Base-by-base conservation (phyloP, 1,140 invertebrate genomes). In the Latrodectus geometricus region DNA sequence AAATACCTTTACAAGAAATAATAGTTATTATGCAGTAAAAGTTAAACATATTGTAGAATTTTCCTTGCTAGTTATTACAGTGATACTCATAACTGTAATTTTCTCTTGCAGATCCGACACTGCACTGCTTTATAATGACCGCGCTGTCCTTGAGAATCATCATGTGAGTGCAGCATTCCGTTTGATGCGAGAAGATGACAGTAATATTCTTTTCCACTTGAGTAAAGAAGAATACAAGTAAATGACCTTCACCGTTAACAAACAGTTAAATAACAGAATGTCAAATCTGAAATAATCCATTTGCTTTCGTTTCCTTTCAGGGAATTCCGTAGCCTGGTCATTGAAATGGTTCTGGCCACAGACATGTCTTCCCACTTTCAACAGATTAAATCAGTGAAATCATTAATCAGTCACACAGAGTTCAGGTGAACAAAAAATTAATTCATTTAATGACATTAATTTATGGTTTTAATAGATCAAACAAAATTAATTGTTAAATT, bases 331-430 rank as follows among this genome's bases (percentile, higher is more conserved):
- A 94, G 95, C 8, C 93, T 98, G 17, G 96, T 99, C 15, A 98
- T 99, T 89, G 98, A 99, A 90, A 99, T 99, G 96, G 97, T 99
- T 49, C 93, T 99, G 87, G 97, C 97, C 12, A 99, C 98, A 0
- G 93, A 94, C 89, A 99, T 99, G 97, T 97, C 96, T 88, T 97
- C 95, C 92, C 98, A 99, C 91, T 99, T 99, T 93, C 96, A 98
- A 91, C 98, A 99, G 91, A 92, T 99, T 81, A 99, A 99, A 92
- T 97, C 96, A 87, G 97, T 99, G 95, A 96, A 96, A 90, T 96
- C 95, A 90, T 91, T 98, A 87, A 91, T 98, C 48, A 94, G 94
- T 21, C 93, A 97, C 88, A 95, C 69, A 4, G 87, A 88, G 35
- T 88, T 88, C 54, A 81, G 11, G 87, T 88, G 83, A 81, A 54